Percentiles rank a stretch among this genome's conserved stretches.
Conservation (phyloP, 2,113 vertebrate species). For the Collichthys lucidus region DNA sequence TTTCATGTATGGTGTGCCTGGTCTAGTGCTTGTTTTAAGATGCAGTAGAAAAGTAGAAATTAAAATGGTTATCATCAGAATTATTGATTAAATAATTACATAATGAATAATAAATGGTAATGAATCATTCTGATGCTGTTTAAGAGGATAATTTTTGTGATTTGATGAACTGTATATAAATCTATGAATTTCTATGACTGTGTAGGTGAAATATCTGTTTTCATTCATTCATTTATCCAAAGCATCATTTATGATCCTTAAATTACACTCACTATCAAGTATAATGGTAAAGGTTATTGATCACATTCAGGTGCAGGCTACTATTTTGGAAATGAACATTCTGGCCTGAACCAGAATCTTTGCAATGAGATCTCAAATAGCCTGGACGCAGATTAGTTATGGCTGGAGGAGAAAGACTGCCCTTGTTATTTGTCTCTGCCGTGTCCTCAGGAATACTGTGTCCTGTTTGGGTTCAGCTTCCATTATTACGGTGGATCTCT, state of each 20-base stretch:
- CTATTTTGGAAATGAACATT: conserved; percentile 12
- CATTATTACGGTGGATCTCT: background rate
- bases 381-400: conserved; percentile 28
- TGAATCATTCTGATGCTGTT: too few species aligned
- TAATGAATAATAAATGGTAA: background rate
- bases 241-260: background rate
- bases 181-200: too few species aligned
- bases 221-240: background rate
- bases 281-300: background rate
- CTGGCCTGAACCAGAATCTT: conserved; percentile 8
- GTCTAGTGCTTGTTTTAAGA: background rate
- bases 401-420: conserved; percentile 32
- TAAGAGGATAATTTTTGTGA: too few species aligned
- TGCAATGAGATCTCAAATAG: conserved; percentile 23
- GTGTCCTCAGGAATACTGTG: conserved; percentile 15
- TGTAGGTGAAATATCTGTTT: background rate
- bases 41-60: background rate
- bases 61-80: background rate
- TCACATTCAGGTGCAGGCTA: background rate
- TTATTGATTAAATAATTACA: background rate
- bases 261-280: background rate
- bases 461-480: conserved; percentile 8
- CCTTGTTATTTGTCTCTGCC: conserved; percentile 20
- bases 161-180: background rate
- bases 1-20: background rate